Conservation (phyloP, 2,888 invertebrate genomes). For the Blastobasis lacticolella region DNA sequence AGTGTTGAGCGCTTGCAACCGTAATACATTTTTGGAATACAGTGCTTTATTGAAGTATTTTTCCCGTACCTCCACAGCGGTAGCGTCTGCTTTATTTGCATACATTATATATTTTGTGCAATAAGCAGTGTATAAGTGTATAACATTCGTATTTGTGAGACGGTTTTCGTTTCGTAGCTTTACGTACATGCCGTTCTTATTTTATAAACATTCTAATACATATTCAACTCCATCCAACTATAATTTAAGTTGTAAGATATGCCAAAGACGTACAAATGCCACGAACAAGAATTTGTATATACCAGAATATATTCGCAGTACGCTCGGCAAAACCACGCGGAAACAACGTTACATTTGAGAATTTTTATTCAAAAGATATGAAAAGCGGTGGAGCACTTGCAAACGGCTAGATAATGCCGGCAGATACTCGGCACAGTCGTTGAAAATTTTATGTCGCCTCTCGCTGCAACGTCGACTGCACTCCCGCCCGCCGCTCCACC, state of each 20-base stretch:
- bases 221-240: too few species aligned
- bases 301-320: slow-evolving; percentile 9
- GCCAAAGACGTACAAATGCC: too few species aligned
- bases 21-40: slow-evolving; percentile 17
- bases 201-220: too few species aligned
- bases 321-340: slow-evolving; percentile 20
- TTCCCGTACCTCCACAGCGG: slow-evolving; percentile 17
- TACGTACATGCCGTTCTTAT: too few species aligned
- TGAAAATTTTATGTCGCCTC: slow-evolving; percentile 69
- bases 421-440: slow-evolving; percentile 61
- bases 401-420: slow-evolving; percentile 67
- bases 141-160: too few species aligned
- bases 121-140: too few species aligned
- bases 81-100: slow-evolving; percentile 34
- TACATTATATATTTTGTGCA: slow-evolving; percentile 27
- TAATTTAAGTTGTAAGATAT: too few species aligned
- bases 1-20: slow-evolving; percentile 17
- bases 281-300: too few species aligned
- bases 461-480: slow-evolving; percentile 55
- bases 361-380: slow-evolving; percentile 64
- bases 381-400: slow-evolving; percentile 55
- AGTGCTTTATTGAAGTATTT: slow-evolving; percentile 33
- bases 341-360: slow-evolving; percentile 43
- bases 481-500: slow-evolving; percentile 34
- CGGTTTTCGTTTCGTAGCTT: too few species aligned